Evolutionary conservation across 2,888 invertebrate genomes (phyloP), one percentile per base, ranked within the genome.

Genomic region (Ichneumoninae sp.): DNA sequence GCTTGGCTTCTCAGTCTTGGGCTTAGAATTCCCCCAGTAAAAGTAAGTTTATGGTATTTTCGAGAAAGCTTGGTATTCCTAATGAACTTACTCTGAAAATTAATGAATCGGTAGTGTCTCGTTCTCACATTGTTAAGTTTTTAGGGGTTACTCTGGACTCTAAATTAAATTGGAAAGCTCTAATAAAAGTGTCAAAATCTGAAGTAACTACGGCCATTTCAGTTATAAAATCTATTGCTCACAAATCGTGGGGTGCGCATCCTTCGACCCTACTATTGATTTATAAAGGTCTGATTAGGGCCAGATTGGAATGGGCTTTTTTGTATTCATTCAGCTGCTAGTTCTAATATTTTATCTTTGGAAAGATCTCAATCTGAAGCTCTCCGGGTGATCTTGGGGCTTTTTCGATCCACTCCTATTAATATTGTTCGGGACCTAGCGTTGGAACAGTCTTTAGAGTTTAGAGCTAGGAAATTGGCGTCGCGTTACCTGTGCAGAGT

Each of bases 81-180:
- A 26, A 73, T 40, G 19, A 57, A 22, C 1, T 57, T 0, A 10
- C 8, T 19, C 5, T 75, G 3, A 57, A 22, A 5, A 22, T 47
- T 8, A 10, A 22, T 7, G 68, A 22, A 0, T 22, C 13, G 7
- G 6, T 19, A 44, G 22, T 68, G 26, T 5, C 40, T n/a, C 5
- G 57, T 1, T 57, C 57, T 1, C 57, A 57, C 8, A 10, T 13
- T 10, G 13, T 10, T 4, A 69, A 30, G 19, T 70, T 77, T 10
- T 54, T 83, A 1, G 68, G 73, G 22, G 83, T 79, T 0, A 47
- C 3, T 13, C 33, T 78, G 1, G 69, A 79, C 19, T 36, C 78
- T 1, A 73, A 78, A n/a, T 26, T 83, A 0, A 83, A 66, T 19
- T 83, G 73, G 73, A 68, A 66, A 4, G 44, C 76, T 0, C 26